phyloP scores from a whole-genome alignment of 2,888 invertebrate genomes.

The Hemicrepidius hirtus region DNA sequence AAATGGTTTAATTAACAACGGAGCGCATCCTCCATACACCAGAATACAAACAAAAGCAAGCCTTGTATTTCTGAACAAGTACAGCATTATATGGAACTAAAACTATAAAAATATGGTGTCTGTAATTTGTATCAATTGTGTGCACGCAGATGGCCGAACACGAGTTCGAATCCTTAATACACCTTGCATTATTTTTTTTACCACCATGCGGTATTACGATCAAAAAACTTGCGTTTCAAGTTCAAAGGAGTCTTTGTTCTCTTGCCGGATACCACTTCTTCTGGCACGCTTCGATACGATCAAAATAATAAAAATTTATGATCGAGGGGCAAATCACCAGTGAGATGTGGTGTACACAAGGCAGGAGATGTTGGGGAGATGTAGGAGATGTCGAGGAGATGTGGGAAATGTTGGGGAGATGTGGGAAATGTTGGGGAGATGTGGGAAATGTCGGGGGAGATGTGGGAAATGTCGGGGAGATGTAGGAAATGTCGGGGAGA shows the following conservation, averaged over 20 bases:
- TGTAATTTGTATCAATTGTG: slow-evolving; percentile 14
- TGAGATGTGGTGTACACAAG: too few relatives aligned
- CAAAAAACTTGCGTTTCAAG: neutral
- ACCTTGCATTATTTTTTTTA: slow-evolving; percentile 19
- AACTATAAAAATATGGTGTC: slow-evolving; percentile 2
- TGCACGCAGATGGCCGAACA: slow-evolving; percentile 1
- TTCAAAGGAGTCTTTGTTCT: neutral
- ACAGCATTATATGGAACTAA: neutral
- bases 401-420: too few relatives aligned
- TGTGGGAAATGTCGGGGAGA: too few relatives aligned
- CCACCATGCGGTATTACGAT: neutral
- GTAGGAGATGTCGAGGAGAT: too few relatives aligned
- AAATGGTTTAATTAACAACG: too few relatives aligned
- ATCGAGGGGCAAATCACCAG: too few relatives aligned
- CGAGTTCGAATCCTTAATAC: neutral
- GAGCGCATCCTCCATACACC: too few relatives aligned
- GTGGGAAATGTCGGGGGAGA: too few relatives aligned
- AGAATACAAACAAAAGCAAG: neutral
- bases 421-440: too few relatives aligned
- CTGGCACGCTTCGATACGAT: neutral
- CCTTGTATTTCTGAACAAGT: neutral
- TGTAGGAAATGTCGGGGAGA: too few relatives aligned
- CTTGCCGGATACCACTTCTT: neutral
- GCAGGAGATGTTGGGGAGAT: too few relatives aligned
- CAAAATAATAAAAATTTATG: slow-evolving; percentile 9